Conservation (phyloP, 2,113 vertebrate species). For the Seriola dumerili region DNA sequence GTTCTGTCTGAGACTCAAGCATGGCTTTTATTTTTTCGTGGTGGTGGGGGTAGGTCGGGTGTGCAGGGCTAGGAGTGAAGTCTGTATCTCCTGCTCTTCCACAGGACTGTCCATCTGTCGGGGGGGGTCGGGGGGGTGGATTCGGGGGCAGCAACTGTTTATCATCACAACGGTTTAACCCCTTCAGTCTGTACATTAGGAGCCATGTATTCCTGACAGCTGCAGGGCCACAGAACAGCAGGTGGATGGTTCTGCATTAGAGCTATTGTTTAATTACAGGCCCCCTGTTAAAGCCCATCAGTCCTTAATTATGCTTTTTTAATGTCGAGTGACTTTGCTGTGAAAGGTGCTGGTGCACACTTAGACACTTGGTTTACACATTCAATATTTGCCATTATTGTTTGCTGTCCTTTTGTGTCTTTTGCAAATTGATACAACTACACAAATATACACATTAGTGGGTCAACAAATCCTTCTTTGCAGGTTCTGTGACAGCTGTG, state of each 20-base stretch:
- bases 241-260: slow-evolving; percentile 52
- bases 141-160: slow-evolving; percentile 21
- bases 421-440: slow-evolving; percentile 7
- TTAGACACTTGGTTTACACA: background rate
- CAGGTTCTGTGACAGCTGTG: background rate
- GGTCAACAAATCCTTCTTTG: background rate
- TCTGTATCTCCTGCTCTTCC: slow-evolving; percentile 47
- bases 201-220: slow-evolving; percentile 64
- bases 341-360: slow-evolving; percentile 13
- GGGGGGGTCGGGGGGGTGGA: background rate
- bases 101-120: slow-evolving; percentile 70
- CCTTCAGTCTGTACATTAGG: slow-evolving; percentile 55
- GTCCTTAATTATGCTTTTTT: slow-evolving; percentile 49
- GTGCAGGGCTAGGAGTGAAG: slow-evolving; percentile 4
- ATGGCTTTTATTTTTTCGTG: background rate
- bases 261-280: slow-evolving; percentile 52
- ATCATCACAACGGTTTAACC: slow-evolving; percentile 56
- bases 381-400: background rate
- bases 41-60: slow-evolving; percentile 6
- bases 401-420: background rate
- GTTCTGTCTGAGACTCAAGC: slow-evolving; percentile 59
- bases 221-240: slow-evolving; percentile 68
- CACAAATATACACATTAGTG: background rate
- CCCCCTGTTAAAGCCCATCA: slow-evolving; percentile 29
- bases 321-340: slow-evolving; percentile 31